Conservation (phyloP, 2,113 vertebrate genomes). For the Apistogramma diplotaenia region DNA sequence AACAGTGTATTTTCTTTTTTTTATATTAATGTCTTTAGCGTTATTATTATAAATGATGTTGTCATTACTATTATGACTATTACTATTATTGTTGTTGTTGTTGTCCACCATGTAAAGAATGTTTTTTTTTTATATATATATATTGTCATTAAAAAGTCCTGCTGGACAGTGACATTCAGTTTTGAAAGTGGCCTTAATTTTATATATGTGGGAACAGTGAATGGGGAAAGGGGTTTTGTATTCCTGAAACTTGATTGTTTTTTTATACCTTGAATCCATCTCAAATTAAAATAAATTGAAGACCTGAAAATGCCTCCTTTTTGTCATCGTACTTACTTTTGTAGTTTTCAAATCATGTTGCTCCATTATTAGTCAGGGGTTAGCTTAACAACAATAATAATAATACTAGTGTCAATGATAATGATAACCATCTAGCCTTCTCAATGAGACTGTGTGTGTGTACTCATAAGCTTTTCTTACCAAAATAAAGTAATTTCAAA, state of each 20-base stretch:
- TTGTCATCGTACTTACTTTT: slow-evolving; percentile 73
- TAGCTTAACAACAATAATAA: slow-evolving; percentile 67
- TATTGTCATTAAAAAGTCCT: slow-evolving; percentile 80
- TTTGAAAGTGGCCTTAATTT: slow-evolving; percentile 79
- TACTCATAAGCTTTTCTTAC: slow-evolving; percentile 56
- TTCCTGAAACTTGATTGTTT: slow-evolving; percentile 74
- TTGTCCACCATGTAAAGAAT: slow-evolving; percentile 74
- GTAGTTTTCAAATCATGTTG: slow-evolving; percentile 56
- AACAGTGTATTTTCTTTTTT: slow-evolving; percentile 41
- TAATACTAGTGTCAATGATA: slow-evolving; percentile 69
- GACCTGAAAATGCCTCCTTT: slow-evolving; percentile 70
- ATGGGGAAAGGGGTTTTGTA: slow-evolving; percentile 70
- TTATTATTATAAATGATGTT: slow-evolving; percentile 66
- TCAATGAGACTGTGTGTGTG: slow-evolving; percentile 57
- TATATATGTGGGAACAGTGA: slow-evolving; percentile 75
- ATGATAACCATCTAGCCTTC: slow-evolving; percentile 62
- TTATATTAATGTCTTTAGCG: slow-evolving; percentile 57
- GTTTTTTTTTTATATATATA: slow-evolving; percentile 78
- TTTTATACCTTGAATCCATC: slow-evolving; percentile 62
- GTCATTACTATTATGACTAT: slow-evolving; percentile 74
- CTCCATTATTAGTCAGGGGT: slow-evolving; percentile 38
- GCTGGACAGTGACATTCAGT: slow-evolving; percentile 81
- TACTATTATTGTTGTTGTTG: slow-evolving; percentile 77
- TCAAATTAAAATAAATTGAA: slow-evolving; percentile 76
- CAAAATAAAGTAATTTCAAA: slow-evolving; percentile 76